A percentile compares a stretch with the other conserved stretches of the same genome.
Evolutionary conservation across 2,888 invertebrate species (phyloP).

Genomic region (Drosophila sordidapex): DNA sequence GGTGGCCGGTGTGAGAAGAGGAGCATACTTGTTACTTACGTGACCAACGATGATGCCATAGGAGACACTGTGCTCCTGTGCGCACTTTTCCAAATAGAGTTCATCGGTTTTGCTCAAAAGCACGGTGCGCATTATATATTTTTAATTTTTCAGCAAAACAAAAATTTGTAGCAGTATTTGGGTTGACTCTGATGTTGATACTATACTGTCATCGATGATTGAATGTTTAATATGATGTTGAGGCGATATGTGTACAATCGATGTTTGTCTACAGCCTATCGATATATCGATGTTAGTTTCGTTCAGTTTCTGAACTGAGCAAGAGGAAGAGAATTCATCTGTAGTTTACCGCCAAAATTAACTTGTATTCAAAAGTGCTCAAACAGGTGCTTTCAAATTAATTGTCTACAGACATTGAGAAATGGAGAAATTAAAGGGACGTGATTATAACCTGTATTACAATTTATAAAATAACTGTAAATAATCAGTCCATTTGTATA

Average conservation of each 20-base stretch:
- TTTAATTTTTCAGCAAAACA: constrained; percentile 43
- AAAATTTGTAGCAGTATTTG: constrained; percentile 29
- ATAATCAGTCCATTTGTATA: neutral
- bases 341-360: constrained; percentile 5
- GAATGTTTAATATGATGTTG: neutral
- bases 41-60: constrained; percentile 93
- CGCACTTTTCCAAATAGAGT: constrained; percentile 88
- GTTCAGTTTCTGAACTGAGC: constrained; percentile 14
- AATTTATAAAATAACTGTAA: neutral
- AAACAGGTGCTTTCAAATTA: constrained; percentile 8
- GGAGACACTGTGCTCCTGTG: constrained; percentile 87
- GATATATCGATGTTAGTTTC: constrained; percentile 12
- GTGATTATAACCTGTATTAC: neutral
- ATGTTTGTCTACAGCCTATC: neutral
- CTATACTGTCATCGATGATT: constrained; percentile 14
- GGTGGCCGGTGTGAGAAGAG: constrained; percentile 7
- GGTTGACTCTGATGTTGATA: constrained; percentile 36
- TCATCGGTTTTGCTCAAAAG: constrained; percentile 89
- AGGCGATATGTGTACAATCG: neutral
- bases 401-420: neutral
- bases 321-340: neutral
- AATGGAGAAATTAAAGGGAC: neutral
- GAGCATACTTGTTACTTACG: constrained; percentile 85
- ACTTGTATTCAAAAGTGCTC: neutral
- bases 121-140: constrained; percentile 86